Conservation (phyloP, 2,113 vertebrate species). For the Chionis minor region DNA sequence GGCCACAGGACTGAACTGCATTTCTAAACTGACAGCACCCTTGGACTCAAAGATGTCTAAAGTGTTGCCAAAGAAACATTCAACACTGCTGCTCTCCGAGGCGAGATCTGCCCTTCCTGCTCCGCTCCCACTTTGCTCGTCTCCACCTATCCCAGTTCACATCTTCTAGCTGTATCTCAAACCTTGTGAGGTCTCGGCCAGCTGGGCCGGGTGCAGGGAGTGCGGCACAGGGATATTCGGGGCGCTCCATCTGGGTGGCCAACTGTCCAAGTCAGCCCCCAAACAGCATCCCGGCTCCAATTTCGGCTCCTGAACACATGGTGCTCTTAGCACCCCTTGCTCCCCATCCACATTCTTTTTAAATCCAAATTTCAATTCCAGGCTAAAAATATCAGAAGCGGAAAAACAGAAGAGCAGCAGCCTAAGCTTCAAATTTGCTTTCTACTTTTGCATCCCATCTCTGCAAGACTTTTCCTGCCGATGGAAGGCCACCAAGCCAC, state of each 20-base stretch:
- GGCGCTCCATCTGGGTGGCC: background rate
- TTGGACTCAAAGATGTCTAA: background rate
- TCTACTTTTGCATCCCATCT: background rate
- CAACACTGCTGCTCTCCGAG: rapidly evolving
- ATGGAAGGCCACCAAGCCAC: rapidly evolving
- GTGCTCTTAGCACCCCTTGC: conserved; percentile 6
- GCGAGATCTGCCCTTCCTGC: background rate
- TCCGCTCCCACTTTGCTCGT: background rate
- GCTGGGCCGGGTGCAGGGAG: background rate
- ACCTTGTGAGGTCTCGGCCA: rapidly evolving
- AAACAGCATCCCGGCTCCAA: background rate
- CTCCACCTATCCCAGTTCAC: background rate
- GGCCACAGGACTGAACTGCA: background rate
- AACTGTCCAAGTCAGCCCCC: background rate
- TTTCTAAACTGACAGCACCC: background rate
- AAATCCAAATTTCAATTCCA: background rate
- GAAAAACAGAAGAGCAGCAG: background rate
- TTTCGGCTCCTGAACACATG: conserved; percentile 16
- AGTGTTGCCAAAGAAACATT: background rate
- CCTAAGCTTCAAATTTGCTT: background rate
- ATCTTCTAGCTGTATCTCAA: background rate
- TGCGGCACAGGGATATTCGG: rapidly evolving
- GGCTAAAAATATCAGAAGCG: background rate
- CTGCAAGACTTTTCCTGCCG: rapidly evolving
- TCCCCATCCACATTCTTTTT: background rate